Base-by-base conservation (phyloP, 2,113 vertebrate species). In the Sinocyclocheilus anshuiensis region DNA sequence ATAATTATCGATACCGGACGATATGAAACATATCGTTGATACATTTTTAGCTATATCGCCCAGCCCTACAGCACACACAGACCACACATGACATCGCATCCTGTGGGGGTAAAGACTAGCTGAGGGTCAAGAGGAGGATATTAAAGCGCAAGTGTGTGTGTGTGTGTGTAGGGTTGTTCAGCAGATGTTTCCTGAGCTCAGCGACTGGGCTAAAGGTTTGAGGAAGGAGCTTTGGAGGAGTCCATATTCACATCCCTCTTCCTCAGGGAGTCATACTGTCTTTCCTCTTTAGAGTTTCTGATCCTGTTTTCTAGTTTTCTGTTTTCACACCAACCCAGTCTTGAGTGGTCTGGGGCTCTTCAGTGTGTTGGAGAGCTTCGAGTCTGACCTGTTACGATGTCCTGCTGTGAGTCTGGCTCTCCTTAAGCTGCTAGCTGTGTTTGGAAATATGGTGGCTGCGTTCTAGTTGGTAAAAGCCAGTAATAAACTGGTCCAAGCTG, bases 101-200 rank as follows among this genome's bases (percentile, higher is more conserved):
- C 94, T 94, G 83, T 65, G 29, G 9, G 45, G 75, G 4, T 26
- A 1, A 0, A 7, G 22, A 1, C 11, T 29, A 71, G 67, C 24
- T 6, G 72, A 18, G 20, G 39, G 42, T 53, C n/a, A 24, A 39
- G 55, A 29, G 29, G 53, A 36, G 77, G 4, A 59, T 59, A 59
- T 55, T 55, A 55, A 5, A 75, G 22, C 33, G 59, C 33, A 59
- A 72, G 74, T 78, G 67, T 81, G 74, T 42, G 83, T 77, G 12
- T 13, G 39, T 39, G 86, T 89, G 86, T 88, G 87, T 89, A 87
- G 42, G 1, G 42, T 50, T 24, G 42, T 22, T 83, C 91, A 93
- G 92, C 90, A 95, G 94, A 94, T 95, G 94, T 95, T 95, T 96
- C 95, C 95, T 86, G 33, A 85, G 69, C 36, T 63, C n/a, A 36